Evolutionary conservation across 2,797 vertebrate species (phyloP), one percentile per base, ranked within the genome.

Genomic region (Buceros bicornis): DNA sequence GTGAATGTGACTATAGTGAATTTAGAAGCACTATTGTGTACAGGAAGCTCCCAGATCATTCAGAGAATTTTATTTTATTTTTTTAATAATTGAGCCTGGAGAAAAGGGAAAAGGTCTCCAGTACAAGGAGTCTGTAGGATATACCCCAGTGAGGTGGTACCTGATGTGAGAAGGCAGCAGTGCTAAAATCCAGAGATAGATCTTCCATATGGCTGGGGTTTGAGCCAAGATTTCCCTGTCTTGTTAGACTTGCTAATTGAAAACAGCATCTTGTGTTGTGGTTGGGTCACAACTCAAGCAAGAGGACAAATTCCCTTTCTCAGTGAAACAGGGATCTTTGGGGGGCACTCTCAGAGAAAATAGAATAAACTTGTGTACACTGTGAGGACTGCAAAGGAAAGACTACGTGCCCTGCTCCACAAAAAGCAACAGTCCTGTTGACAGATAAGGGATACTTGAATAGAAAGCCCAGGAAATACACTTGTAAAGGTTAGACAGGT

Each of bases 161-260:
- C 71, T 57, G 19, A 57, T 83, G 31, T 40, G 54, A 77, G 78
- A 82, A 90, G 60, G 40, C 65, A 77, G 40, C 45, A 72, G 54
- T 1, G 1, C 37, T 83, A 37, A 77, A 80, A 65, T 71, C 58
- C 58, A 48, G 83, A 77, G 70, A 40, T 6, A 1, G 16, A 51
- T 94, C 66, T 84, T 90, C 31, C 13, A 18, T 92, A 20, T 87
- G 66, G n/a, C 16, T 84, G 37, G 43, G 28, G 6, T 53, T 83
- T 87, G 66, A 93, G 80, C 86, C 80, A 91, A 69, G 83, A 70
- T 92, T 94, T 95, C 72, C 22, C 33, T 0, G 0, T 83, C 13
- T 71, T 71, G 48, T 48, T 88, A 79, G 80, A 69, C 94, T 54
- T 82, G 33, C 40, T 88, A 89, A 82, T 87, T 86, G 81, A 74